Conservation (phyloP, 2,888 invertebrate species). For the Tolmerus cingulatus region DNA sequence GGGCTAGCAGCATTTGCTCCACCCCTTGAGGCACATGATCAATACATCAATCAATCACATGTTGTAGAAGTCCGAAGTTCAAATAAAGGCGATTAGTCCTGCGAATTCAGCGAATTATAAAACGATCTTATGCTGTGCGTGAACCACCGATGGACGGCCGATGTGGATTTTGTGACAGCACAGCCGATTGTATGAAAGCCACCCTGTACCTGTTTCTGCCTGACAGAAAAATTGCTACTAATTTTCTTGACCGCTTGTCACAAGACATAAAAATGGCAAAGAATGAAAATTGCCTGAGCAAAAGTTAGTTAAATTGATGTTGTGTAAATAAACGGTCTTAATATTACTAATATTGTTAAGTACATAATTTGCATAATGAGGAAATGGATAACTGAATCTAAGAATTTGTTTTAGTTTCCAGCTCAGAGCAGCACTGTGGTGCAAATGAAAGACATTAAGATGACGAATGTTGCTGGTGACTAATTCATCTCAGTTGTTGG, state of each 20-base stretch:
- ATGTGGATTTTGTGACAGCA: neutral
- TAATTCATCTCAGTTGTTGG: neutral
- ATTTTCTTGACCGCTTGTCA: neutral
- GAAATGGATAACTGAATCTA: too few relatives aligned
- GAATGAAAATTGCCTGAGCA: neutral
- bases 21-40: neutral
- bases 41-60: slow-evolving; percentile 15
- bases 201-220: neutral
- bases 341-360: too few relatives aligned
- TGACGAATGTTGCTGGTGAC: neutral
- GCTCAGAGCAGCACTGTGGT: neutral
- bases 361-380: too few relatives aligned
- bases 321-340: neutral
- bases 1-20: neutral
- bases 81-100: neutral
- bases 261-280: neutral
- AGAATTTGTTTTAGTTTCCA: neutral
- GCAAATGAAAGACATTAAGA: neutral
- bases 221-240: neutral
- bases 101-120: neutral
- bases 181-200: neutral
- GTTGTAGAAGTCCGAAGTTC: neutral
- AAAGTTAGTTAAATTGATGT: neutral
- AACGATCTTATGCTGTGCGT: neutral
- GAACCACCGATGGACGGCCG: neutral